Percentiles rank a stretch among this genome's conserved stretches.
Evolutionary conservation across 2,797 vertebrate species (phyloP).

Genomic region (Morelia viridis): DNA sequence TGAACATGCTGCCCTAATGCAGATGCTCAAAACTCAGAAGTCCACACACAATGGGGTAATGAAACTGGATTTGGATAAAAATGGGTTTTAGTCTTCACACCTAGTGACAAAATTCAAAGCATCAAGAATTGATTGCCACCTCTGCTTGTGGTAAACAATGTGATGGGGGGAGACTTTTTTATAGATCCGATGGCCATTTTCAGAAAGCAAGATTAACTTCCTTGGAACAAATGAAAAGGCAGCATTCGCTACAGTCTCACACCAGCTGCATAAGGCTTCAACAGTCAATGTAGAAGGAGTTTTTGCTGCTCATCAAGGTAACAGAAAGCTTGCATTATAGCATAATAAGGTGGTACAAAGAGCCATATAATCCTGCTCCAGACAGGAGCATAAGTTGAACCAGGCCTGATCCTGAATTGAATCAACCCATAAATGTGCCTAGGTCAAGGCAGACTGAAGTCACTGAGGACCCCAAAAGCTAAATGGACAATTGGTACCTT

Average conservation of each 20-base stretch:
- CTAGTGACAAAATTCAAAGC: neutral
- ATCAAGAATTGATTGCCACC: neutral
- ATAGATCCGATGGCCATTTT: neutral
- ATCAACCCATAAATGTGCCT: neutral
- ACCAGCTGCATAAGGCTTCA: neutral
- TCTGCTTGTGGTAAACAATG: neutral
- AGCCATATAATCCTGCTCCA: neutral
- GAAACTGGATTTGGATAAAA: neutral
- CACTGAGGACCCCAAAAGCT: neutral
- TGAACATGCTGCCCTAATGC: neutral
- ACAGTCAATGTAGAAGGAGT: neutral
- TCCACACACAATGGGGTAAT: neutral
- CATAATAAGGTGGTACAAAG: neutral
- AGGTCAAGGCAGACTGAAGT: slow-evolving; percentile 3
- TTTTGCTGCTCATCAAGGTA: neutral
- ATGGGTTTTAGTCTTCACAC: no score
- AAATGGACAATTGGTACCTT: slow-evolving; percentile 77
- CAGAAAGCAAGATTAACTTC: neutral
- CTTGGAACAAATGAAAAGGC: neutral
- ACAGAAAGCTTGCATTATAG: neutral
- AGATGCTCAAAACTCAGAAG: neutral
- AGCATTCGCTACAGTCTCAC: neutral
- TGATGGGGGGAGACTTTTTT: neutral
- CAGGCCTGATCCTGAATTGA: neutral
- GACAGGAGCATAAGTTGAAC: neutral